These are phyloP conservation scores for Brachypteracias leptosomus DNA, from an alignment of 2,113 vertebrate genomes.

Conservation along the genomic window DNA sequence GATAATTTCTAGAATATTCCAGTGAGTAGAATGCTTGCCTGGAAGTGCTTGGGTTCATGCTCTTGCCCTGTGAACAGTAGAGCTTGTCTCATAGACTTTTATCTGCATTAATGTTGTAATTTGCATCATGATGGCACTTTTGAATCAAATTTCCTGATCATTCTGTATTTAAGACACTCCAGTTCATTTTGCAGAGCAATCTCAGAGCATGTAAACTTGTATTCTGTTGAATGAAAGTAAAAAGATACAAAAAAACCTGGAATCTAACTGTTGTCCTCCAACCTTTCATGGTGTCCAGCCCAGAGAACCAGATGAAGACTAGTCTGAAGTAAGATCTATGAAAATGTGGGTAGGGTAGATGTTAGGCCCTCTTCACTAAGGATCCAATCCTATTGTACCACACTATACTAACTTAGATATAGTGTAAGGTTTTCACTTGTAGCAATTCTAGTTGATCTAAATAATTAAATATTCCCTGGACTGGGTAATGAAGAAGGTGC, in stretches of 20 bases:
- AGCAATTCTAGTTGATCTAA: background rate
- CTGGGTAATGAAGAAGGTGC: background rate
- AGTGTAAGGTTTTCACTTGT: background rate
- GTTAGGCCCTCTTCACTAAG: background rate
- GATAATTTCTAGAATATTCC: background rate
- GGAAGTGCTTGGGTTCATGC: background rate
- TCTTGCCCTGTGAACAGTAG: background rate
- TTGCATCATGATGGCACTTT: background rate
- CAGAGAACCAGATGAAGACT: background rate
- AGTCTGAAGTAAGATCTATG: background rate
- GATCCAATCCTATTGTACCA: background rate
- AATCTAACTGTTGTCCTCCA: background rate
- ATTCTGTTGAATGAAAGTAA: background rate
- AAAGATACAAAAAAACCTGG: background rate
- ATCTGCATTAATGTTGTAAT: background rate
- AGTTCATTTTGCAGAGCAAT: background rate
- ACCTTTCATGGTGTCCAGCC: background rate
- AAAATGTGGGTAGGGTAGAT: background rate
- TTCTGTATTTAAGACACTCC: background rate
- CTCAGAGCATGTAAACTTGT: background rate
- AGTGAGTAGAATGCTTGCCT: background rate
- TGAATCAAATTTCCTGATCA: background rate
- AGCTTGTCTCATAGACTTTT: rapidly evolving
- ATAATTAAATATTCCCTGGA: background rate
- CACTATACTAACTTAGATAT: background rate